Base-by-base conservation (phyloP, 2,888 invertebrate species). In the Drosophila anomelani region DNA sequence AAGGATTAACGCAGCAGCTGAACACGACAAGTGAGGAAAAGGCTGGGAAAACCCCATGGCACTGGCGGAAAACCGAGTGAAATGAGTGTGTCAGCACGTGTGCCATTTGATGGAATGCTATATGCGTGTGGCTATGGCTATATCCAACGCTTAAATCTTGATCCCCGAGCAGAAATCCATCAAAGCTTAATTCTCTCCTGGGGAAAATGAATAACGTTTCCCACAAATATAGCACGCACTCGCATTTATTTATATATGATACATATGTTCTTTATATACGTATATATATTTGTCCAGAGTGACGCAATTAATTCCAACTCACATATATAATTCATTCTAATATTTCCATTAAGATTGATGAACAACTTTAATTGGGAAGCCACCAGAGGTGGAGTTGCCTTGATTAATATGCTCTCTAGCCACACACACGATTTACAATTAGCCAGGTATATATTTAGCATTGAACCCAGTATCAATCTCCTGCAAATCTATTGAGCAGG, bases 401-500 rank as follows among this genome's bases (percentile, higher is more conserved):
- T 66, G 29, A 66, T 68, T 49, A 66, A 56, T 55, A 49, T 41
- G 32, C 15, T 34, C 43, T 36, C 60, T 1, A 23, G 23, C 23
- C 23, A 23, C 23, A 23, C 23, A 44, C 51, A 43, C 32, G n/a
- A 20, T 20, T 20, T 20, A 20, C 51, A 61, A 62, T 72, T 61
- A 56, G 49, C 38, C 41, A 10, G 44, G 26, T 32, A 46, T 34
- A 39, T 39, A 32, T 36, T 53, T 53, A 13, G 39, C 38, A 15
- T 29, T 2, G 26, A 32, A 32, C 32, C 29, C 62, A 12, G n/a
- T 47, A 38, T 44, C 47, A 20, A 53, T 51, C 20, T 39, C 15
- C 17, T 5, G 61, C 72, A 67, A 55, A 71, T 75, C 71, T 51
- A 74, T 74, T 63, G 51, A 71, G 74, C 71, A 57, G 29, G 59